Percentiles rank a stretch among this genome's conserved stretches.
phyloP scores from a whole-genome alignment of 2,888 invertebrate species.

The Adelphocoris suturalis region DNA sequence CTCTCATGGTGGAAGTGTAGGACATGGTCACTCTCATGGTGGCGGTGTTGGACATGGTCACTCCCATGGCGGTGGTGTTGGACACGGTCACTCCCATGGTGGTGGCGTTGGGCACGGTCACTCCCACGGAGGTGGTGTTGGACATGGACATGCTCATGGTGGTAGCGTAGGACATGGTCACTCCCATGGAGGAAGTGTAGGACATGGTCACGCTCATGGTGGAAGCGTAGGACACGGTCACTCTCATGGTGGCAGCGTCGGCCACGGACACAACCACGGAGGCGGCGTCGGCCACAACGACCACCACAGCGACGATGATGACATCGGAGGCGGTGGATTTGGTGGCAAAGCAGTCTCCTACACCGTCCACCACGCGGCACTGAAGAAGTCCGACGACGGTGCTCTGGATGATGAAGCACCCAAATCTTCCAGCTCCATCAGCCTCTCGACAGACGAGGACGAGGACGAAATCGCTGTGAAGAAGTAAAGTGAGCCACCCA shows the following conservation, averaged over 20 bases:
- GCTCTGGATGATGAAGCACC: conserved; percentile 71
- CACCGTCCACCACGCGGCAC: conserved; percentile 72
- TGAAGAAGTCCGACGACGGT: conserved; percentile 72
- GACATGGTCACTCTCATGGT: conserved; percentile 75
- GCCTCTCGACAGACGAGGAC: conserved; percentile 50
- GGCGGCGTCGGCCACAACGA: conserved; percentile 72
- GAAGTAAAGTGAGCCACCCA: conserved; percentile 35
- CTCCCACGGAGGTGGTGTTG: conserved; percentile 73
- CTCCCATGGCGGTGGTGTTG: conserved; percentile 73
- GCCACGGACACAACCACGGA: conserved; percentile 74
- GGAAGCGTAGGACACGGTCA: conserved; percentile 74
- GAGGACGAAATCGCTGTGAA: conserved; percentile 66
- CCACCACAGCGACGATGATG: conserved; percentile 70
- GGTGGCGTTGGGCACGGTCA: conserved; percentile 74
- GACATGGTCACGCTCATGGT: conserved; percentile 74
- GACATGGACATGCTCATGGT: conserved; percentile 74
- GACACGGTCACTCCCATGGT: conserved; percentile 74
- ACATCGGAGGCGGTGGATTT: conserved; percentile 67
- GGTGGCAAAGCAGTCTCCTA: conserved; percentile 72
- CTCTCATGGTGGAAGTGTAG: conserved; percentile 73
- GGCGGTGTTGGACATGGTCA: conserved; percentile 74
- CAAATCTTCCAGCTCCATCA: conserved; percentile 70
- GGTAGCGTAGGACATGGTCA: conserved; percentile 74
- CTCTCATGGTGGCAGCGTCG: conserved; percentile 73
- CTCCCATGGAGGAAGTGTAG: conserved; percentile 73